phyloP scores from a whole-genome alignment of 2,797 vertebrate genomes.

The Selene dorsalis region DNA sequence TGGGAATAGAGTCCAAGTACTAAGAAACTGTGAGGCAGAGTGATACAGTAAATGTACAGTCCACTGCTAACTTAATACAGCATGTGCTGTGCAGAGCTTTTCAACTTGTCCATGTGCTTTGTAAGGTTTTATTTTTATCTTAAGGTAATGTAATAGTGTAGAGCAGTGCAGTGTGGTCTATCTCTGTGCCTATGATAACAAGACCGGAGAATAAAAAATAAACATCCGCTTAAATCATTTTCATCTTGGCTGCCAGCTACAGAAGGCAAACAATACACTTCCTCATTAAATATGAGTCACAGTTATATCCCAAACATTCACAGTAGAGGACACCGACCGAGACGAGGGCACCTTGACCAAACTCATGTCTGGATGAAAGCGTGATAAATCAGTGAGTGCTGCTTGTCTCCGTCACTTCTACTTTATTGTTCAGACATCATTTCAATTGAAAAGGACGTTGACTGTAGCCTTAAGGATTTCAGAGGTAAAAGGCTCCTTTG shows the following conservation, averaged over 20 bases:
- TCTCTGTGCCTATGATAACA: slow-evolving; percentile 6
- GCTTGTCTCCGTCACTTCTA: slow-evolving; percentile 46
- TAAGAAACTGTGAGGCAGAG: slow-evolving; percentile 38
- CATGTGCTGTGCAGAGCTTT: neutral
- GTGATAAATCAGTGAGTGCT: slow-evolving; percentile 62
- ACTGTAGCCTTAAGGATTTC: slow-evolving; percentile 52
- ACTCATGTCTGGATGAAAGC: slow-evolving; percentile 57
- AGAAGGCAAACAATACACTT: neutral
- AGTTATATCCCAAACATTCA: slow-evolving; percentile 39
- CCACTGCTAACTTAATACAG: neutral
- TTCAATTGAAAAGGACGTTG: slow-evolving; percentile 50
- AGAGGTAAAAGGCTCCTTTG: slow-evolving; percentile 50
- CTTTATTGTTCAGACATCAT: slow-evolving; percentile 61
- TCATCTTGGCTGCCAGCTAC: slow-evolving; percentile 19
- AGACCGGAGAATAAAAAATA: slow-evolving; percentile 23
- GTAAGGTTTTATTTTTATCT: slow-evolving; percentile 10
- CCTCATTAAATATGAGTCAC: slow-evolving; percentile 46
- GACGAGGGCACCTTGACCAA: slow-evolving; percentile 69
- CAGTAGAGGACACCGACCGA: slow-evolving; percentile 44
- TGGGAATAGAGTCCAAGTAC: slow-evolving; percentile 29
- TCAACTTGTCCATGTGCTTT: neutral
- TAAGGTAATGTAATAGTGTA: neutral
- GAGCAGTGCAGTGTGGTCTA: neutral
- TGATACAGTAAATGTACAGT: slow-evolving; percentile 16
- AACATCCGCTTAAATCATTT: slow-evolving; percentile 22